A percentile compares a stretch with the other conserved stretches of the same genome.
These are phyloP conservation scores for Notodonta ziczac DNA, from an alignment of 2,888 invertebrate species.

Conservation along the genomic window DNA sequence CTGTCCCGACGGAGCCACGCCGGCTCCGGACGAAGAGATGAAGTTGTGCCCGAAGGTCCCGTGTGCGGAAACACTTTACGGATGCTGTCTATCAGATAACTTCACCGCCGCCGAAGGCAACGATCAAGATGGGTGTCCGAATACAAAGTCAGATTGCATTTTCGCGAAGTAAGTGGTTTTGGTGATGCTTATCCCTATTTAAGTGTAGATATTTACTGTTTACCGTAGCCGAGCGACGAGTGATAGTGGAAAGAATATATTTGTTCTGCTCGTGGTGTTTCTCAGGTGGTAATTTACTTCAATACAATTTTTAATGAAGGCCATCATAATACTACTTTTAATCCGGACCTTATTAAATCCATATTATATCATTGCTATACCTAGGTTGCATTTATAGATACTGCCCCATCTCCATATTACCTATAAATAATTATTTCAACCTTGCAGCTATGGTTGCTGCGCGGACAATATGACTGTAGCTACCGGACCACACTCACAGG, in stretches of 20 bases:
- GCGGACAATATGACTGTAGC: conserved; percentile 87
- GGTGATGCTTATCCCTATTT: not conserved
- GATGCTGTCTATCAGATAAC: conserved; percentile 92
- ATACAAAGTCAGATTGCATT: conserved; percentile 84
- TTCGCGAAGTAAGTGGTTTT: conserved; percentile 75
- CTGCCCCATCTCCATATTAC: too few species aligned
- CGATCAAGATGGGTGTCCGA: conserved; percentile 93
- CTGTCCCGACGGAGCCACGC: conserved; percentile 92
- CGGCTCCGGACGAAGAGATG: conserved; percentile 88
- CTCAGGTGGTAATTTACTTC: too few species aligned
- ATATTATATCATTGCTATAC: too few species aligned
- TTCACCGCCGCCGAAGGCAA: conserved; percentile 91
- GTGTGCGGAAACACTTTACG: conserved; percentile 92
- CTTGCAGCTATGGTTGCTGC: conserved; percentile 88
- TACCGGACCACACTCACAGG: conserved; percentile 84
- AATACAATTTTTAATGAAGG: too few species aligned
- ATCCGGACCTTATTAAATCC: too few species aligned
- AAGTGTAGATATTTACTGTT: too few species aligned
- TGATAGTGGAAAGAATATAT: too few species aligned
- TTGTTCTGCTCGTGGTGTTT: too few species aligned
- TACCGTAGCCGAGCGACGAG: too few species aligned
- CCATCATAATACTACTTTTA: too few species aligned
- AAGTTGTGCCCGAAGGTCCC: conserved; percentile 90
- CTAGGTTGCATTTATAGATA: too few species aligned
- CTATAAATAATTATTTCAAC: not conserved